These are phyloP conservation scores for Rhogogaster chlorosoma DNA, from an alignment of 2,888 invertebrate genomes.

Conservation along the genomic window DNA sequence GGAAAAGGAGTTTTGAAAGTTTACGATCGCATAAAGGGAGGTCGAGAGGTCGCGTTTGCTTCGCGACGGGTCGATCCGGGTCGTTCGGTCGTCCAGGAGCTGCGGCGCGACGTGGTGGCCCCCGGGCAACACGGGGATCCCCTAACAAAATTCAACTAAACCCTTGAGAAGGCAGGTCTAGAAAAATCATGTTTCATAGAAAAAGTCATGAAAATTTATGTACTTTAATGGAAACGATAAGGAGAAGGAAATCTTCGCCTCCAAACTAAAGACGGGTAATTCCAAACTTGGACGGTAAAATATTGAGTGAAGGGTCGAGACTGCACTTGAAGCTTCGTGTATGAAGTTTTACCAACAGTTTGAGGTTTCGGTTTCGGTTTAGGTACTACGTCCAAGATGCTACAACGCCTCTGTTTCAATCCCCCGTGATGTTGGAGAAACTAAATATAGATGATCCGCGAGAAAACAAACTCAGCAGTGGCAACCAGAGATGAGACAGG, in stretches of 20 bases:
- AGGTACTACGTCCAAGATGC: conserved; percentile 55
- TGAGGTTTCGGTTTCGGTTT: conserved; percentile 36
- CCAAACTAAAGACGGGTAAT: neutral
- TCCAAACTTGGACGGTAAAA: neutral
- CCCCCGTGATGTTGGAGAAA: conserved; percentile 34
- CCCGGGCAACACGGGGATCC: neutral
- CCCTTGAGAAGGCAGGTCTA: neutral
- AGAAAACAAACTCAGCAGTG: conserved; percentile 46
- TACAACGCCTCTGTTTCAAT: conserved; percentile 54
- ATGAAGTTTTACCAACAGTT: neutral
- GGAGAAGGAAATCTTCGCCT: neutral
- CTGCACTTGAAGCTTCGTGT: neutral
- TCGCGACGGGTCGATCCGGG: conserved; percentile 48
- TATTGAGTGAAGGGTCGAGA: neutral
- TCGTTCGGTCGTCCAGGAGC: conserved; percentile 40
- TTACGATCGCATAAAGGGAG: conserved; percentile 53
- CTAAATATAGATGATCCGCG: conserved; percentile 45
- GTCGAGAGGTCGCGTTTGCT: conserved; percentile 52
- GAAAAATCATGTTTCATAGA: neutral
- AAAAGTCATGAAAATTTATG: neutral
- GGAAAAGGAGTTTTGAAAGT: conserved; percentile 49
- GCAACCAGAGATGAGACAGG: conserved; percentile 44
- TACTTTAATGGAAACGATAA: neutral
- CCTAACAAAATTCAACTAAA: neutral
- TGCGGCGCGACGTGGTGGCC: neutral